Base-by-base conservation (phyloP, 2,888 invertebrate species). In the Tiphia femorata region DNA sequence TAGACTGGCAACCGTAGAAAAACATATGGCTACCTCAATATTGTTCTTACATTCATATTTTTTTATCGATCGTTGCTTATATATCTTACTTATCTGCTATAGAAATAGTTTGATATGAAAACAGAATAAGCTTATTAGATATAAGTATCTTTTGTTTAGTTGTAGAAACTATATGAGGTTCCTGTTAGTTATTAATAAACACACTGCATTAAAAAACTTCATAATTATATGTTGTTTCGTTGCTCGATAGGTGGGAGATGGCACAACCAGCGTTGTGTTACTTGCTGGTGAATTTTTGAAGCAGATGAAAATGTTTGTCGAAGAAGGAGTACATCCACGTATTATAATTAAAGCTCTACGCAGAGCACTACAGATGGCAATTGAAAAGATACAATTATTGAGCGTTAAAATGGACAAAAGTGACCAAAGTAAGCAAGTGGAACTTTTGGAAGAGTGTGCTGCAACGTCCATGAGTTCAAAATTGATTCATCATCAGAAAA, bases 401-500 rank as follows among this genome's bases (percentile, higher is more conserved):
- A 90, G 97, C 0, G 91, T 97, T 0, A 91, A 89, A 80, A 90
- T 94, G 57, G 91, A 92, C 49, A 90, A 89, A 74, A 85, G 86
- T 5, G 87, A 88, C 14, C 85, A 86, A 0, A 85, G 85, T 37
- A 89, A 92, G 69, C 89, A 89, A 74, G 85, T 90, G 83, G 87
- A 84, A 64, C 77, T 94, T 14, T 85, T 95, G 1, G 89, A 90
- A 75, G 93, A 97, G 82, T 99, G 99, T 84, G 98, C 99, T 0
- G 90, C 93, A 0, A 99, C 99, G 0, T 96, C 98, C 0, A 90
- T 99, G 88, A 97, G 95, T 58, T 98, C 98, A 0, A 99, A 99
- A 84, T 87, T 99, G 64, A 97, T 99, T 75, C 94, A 97, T 79
- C 94, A 93, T 71, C 98, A 99, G 83, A 96, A 95, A 81, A 93